A percentile compares a stretch with the other conserved stretches of the same genome.
Conservation (phyloP, 2,113 vertebrate genomes). For the Salminus brasiliensis region DNA sequence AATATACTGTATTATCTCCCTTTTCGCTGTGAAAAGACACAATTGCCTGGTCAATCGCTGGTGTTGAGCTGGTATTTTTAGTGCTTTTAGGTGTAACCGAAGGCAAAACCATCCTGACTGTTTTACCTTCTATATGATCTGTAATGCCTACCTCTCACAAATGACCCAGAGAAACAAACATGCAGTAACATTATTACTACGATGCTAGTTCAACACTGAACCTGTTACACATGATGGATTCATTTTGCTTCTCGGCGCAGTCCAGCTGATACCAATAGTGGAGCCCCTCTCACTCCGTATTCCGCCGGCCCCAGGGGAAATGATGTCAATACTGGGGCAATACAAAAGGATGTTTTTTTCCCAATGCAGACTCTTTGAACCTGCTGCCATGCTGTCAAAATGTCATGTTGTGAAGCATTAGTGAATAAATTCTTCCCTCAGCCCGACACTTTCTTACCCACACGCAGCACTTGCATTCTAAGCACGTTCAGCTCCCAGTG, state of each 20-base stretch:
- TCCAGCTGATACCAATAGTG: constrained; percentile 14
- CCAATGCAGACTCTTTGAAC: constrained; percentile 32
- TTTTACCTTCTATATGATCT: background rate
- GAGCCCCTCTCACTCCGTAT: constrained; percentile 2
- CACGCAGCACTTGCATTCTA: constrained; percentile 12
- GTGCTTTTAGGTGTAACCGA: background rate
- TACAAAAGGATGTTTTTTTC: constrained; percentile 33
- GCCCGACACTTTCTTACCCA: constrained; percentile 1
- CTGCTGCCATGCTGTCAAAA: constrained; percentile 19
- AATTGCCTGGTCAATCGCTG: constrained; percentile 15
- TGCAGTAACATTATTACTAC: constrained; percentile 31
- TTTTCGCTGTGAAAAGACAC: constrained; percentile 11
- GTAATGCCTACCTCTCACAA: constrained; percentile 29
- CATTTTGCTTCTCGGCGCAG: constrained; percentile 12
- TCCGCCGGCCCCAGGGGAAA: constrained; percentile 11
- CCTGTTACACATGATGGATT: constrained; percentile 13
- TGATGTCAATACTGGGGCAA: constrained; percentile 26
- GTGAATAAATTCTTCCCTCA: constrained; percentile 34
- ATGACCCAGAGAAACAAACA: constrained; percentile 45
- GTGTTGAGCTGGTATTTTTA: constrained; percentile 25
- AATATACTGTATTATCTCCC: constrained; percentile 16
- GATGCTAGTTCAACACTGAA: constrained; percentile 22
- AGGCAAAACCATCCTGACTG: constrained; percentile 2
- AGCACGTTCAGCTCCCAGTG: constrained; percentile 22
- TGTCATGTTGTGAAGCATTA: constrained; percentile 45